phyloP scores from a whole-genome alignment of 1,140 invertebrate genomes.

The Anoplophora glabripennis region DNA sequence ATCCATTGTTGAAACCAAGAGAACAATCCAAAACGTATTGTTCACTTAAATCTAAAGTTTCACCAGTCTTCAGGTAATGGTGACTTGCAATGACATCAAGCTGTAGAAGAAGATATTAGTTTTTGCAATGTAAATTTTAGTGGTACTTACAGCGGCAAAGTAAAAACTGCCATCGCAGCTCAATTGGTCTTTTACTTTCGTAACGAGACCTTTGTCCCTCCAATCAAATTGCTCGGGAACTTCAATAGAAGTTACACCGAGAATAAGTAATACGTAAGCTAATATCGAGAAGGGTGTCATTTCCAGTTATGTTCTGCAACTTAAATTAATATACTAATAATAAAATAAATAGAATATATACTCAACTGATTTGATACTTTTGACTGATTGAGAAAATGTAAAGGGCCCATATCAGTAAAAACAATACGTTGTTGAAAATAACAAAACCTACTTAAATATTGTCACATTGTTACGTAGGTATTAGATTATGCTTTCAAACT shows the following conservation, averaged over 20 bases:
- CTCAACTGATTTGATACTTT: too few relatives aligned
- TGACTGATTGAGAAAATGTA: too few relatives aligned
- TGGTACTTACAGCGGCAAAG: neutral
- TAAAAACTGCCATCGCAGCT: neutral
- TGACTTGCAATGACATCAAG: neutral
- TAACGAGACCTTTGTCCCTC: neutral
- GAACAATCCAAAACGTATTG: neutral
- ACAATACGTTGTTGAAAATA: too few relatives aligned
- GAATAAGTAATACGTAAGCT: neutral
- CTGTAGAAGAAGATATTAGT: neutral
- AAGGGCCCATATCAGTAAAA: too few relatives aligned
- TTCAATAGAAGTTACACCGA: neutral
- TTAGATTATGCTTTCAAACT: too few relatives aligned
- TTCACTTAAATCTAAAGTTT: neutral
- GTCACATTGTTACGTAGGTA: too few relatives aligned
- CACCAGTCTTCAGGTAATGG: neutral
- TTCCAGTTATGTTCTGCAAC: too few relatives aligned
- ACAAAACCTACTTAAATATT: too few relatives aligned
- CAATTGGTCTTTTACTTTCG: neutral
- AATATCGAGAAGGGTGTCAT: too few relatives aligned
- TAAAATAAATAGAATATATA: too few relatives aligned
- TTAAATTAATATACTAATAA: too few relatives aligned
- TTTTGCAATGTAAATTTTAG: neutral
- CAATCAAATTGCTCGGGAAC: neutral
- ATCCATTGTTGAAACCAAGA: neutral